Evolutionary conservation across 2,797 vertebrate genomes (phyloP).

Genomic region (Salarias fasciatus): DNA sequence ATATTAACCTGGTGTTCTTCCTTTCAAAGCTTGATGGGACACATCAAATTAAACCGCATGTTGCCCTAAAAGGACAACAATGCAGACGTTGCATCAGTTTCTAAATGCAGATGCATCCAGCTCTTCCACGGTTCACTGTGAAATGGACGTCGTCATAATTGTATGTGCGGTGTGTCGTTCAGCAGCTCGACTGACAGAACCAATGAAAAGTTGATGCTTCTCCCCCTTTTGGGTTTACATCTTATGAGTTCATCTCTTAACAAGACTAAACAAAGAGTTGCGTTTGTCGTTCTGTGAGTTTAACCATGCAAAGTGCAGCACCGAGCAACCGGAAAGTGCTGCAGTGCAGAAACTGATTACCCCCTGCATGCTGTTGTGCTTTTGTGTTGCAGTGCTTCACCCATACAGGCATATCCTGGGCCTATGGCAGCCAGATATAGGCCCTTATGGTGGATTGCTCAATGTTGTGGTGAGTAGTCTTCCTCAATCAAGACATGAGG

Average conservation of each 20-base stretch:
- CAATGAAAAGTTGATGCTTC: slow-evolving; percentile 5
- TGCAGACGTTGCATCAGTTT: too few species aligned
- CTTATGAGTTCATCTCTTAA: not conserved
- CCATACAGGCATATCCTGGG: slow-evolving; percentile 95
- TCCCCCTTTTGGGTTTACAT: slow-evolving; percentile 15
- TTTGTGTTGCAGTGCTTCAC: slow-evolving; percentile 88
- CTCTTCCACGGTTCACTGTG: not conserved
- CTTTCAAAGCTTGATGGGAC: too few species aligned
- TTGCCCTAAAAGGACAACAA: too few species aligned
- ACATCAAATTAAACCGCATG: too few species aligned
- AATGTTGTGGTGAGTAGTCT: slow-evolving; percentile 93
- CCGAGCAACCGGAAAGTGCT: not conserved
- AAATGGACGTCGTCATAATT: slow-evolving; percentile 7
- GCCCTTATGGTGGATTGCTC: slow-evolving; percentile 96
- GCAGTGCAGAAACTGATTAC: slow-evolving; percentile 6
- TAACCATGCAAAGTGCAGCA: slow-evolving; percentile 21
- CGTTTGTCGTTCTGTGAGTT: slow-evolving; percentile 16
- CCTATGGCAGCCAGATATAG: slow-evolving; percentile 98
- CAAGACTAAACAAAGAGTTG: slow-evolving; percentile 4
- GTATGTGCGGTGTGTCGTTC: slow-evolving; percentile 27
- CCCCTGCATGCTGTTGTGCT: slow-evolving; percentile 29
- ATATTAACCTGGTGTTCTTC: not conserved
- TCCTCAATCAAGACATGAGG: not conserved
- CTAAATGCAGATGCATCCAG: too few species aligned
- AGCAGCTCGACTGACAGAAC: slow-evolving; percentile 1